Evolutionary conservation across 2,797 vertebrate species (phyloP).

Genomic region (Sebastiscus tertius): DNA sequence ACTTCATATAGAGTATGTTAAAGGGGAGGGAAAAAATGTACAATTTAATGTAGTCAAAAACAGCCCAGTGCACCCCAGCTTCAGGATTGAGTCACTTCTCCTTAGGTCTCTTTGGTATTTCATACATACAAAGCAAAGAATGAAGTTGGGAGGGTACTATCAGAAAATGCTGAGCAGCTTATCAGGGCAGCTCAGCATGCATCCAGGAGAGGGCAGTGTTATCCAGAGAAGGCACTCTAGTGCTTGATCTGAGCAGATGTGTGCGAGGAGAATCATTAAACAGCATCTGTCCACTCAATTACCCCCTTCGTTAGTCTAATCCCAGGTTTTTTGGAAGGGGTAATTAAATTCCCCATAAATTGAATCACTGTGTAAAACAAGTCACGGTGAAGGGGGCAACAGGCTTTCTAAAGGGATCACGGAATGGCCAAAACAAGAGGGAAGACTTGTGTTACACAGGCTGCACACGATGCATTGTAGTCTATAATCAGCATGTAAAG

Average conservation of each 20-base stretch:
- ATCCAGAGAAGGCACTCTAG: background rate
- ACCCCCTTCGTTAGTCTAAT: constrained; percentile 52
- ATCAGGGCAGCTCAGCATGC: constrained; percentile 2
- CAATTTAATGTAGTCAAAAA: background rate
- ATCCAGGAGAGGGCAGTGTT: constrained; percentile 76
- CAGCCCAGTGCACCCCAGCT: background rate
- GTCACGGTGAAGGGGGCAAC: background rate
- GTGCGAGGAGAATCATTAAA: constrained; percentile 52
- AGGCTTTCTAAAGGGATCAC: background rate
- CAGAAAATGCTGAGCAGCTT: background rate
- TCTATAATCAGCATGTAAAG: background rate
- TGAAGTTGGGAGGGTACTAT: background rate
- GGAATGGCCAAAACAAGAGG: background rate
- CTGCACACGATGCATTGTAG: background rate
- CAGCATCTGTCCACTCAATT: constrained; percentile 57
- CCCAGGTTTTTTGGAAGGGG: constrained; percentile 12
- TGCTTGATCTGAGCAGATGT: constrained; percentile 59
- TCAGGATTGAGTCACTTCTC: background rate
- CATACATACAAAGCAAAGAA: background rate
- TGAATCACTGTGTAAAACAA: constrained; percentile 20
- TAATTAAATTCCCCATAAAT: constrained; percentile 39
- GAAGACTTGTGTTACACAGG: background rate
- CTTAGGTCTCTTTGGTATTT: background rate
- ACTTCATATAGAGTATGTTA: background rate
- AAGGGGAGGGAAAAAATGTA: background rate